Conservation (phyloP, 2,797 vertebrate species). For the Scolopax bukidnonensis region DNA sequence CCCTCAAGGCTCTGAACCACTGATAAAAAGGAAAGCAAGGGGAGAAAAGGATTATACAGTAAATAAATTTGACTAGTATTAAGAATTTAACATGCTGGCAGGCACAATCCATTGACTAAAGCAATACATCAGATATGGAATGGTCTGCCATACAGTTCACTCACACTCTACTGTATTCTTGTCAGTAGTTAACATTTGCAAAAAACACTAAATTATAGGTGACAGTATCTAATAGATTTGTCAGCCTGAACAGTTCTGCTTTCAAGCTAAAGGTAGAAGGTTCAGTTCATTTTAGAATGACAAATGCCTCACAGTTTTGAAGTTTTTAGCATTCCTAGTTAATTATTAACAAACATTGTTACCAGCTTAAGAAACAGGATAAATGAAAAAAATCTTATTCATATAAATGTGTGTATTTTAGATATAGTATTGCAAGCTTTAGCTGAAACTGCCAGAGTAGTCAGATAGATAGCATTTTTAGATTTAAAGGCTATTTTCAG, state of each 20-base stretch:
- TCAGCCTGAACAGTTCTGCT: constrained; percentile 45
- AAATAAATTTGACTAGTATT: constrained; percentile 71
- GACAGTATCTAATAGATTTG: constrained; percentile 61
- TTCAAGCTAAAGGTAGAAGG: constrained; percentile 21
- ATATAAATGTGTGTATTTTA: neutral
- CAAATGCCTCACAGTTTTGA: neutral
- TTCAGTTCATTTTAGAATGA: neutral
- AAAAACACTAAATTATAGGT: constrained; percentile 28
- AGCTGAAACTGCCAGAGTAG: neutral
- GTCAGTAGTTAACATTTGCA: neutral
- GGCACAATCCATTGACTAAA: neutral
- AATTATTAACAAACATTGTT: neutral
- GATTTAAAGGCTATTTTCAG: neutral
- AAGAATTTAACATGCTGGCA: constrained; percentile 58
- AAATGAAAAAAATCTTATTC: neutral
- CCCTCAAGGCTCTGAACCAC: neutral
- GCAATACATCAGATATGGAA: neutral
- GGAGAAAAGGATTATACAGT: constrained; percentile 28
- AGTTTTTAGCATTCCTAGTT: neutral
- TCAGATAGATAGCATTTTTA: neutral
- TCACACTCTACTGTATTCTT: neutral
- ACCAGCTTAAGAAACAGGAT: neutral
- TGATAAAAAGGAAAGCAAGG: constrained; percentile 32
- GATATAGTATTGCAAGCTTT: neutral
- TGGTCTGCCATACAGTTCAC: neutral